Conservation (phyloP, 2,888 invertebrate genomes). For the Strigamia maritima region DNA sequence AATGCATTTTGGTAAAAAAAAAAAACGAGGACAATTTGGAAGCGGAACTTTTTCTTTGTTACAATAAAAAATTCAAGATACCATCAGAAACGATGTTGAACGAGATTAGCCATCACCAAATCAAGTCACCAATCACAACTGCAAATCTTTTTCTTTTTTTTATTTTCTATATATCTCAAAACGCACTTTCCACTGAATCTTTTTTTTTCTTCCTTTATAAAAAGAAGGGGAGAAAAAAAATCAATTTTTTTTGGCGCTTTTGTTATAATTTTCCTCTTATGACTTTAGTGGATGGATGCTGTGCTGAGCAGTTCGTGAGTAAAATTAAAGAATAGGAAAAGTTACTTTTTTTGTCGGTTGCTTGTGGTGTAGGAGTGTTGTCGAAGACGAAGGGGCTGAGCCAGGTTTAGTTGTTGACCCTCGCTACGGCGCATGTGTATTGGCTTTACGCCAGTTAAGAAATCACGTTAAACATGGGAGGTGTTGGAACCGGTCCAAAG, state of each 20-base stretch:
- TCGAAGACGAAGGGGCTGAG: neutral
- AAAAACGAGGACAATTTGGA: neutral
- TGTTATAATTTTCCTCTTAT: slow-evolving; percentile 30
- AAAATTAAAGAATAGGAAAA: slow-evolving; percentile 26
- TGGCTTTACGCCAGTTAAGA: neutral
- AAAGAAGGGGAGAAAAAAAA: neutral
- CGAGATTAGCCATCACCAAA: slow-evolving; percentile 1
- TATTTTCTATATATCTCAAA: neutral
- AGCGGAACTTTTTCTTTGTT: neutral
- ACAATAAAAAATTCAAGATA: slow-evolving; percentile 18
- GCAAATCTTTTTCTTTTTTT: neutral
- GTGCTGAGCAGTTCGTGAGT: slow-evolving; percentile 26
- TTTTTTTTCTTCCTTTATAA: neutral
- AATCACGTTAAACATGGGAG: slow-evolving; percentile 30
- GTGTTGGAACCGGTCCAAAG: slow-evolving; percentile 22
- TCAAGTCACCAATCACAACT: slow-evolving; percentile 21
- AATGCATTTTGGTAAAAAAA: neutral
- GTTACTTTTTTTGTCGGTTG: neutral
- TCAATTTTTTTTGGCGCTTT: slow-evolving; percentile 21
- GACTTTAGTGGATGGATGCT: slow-evolving; percentile 4
- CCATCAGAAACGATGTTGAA: neutral
- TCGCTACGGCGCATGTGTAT: slow-evolving; percentile 5
- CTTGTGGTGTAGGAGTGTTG: neutral
- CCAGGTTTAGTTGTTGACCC: slow-evolving; percentile 13
- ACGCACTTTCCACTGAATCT: neutral